Conservation (phyloP, 1,140 invertebrate genomes). For the Euborellia annulipes region DNA sequence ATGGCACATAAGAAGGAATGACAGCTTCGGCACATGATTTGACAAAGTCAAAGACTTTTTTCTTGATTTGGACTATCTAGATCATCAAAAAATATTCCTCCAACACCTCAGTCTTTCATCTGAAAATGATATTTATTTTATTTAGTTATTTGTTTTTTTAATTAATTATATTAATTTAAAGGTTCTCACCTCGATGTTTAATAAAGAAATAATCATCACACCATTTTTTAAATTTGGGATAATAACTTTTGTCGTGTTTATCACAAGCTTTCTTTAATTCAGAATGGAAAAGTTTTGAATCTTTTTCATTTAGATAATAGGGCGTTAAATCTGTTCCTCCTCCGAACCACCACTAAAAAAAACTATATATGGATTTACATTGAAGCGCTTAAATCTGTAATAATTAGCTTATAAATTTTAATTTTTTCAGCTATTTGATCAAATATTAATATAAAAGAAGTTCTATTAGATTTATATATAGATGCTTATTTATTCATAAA, state of each 20-base stretch:
- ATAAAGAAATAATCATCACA: constrained; percentile 93
- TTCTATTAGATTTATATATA: too few relatives aligned
- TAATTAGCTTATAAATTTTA: too few relatives aligned
- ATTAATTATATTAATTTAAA: too few relatives aligned
- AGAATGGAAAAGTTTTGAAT: constrained; percentile 74
- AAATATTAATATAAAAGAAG: too few relatives aligned
- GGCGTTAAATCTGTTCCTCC: constrained; percentile 93
- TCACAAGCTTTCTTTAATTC: constrained; percentile 82
- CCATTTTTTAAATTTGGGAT: constrained; percentile 86
- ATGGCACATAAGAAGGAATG: constrained; percentile 79
- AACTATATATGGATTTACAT: too few relatives aligned
- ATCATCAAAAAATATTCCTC: constrained; percentile 97
- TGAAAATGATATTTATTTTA: too few relatives aligned
- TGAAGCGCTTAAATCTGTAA: too few relatives aligned
- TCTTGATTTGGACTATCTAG: constrained; percentile 61
- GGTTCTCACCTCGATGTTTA: constrained; percentile 52
- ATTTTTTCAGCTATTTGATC: too few relatives aligned
- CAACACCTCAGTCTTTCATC: constrained; percentile 74
- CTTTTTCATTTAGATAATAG: constrained; percentile 79
- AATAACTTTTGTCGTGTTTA: constrained; percentile 62
- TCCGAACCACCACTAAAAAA: constrained; percentile 77
- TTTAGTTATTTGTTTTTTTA: too few relatives aligned
- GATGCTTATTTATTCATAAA: too few relatives aligned
- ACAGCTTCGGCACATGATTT: constrained; percentile 77
- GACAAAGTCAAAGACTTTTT: constrained; percentile 68